Base-by-base conservation (phyloP, 2,113 vertebrate species). In the Myotis brandtii region DNA sequence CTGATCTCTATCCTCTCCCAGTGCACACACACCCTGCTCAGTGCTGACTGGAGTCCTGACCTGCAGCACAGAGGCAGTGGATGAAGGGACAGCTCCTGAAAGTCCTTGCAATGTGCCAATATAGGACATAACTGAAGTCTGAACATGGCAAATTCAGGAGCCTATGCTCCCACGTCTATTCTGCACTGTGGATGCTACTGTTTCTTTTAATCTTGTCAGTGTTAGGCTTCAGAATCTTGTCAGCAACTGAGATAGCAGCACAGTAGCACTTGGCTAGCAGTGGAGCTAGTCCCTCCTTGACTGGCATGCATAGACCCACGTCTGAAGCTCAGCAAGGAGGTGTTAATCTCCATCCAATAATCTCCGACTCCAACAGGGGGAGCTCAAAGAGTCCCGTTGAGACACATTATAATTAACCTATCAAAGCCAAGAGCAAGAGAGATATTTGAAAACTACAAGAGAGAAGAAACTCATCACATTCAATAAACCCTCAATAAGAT, bases 1-100 rank as follows among this genome's bases (percentile, higher is more conserved):
- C 17, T 5, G 14, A 20, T 23, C 59, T 67, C 27, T 43, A 13
- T 2, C 32, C 5, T 1, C 9, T 50, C 72, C 32, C 30, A 40
- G 27, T 59, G 56, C 56, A 25, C 9, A 12, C 6, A 48, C 1
- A 25, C 2, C 34, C 5, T 0, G 4, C 14, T 17, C 2, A 4
- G 11, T 30, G 37, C 48, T 34, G 30, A 32, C 12, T 43, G 21
- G 11, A 34, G 8, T n/a, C 52, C 46, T 14, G 23, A 46, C 23
- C 70, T 54, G 10, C 1, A 37, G 4, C 8, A 13, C 12, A 73
- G 32, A 69, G 18, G 16, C 8, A 2, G 5, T 1, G 30, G 25
- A 8, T 69, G 32, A 90, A 77, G 34, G 21, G 27, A 9, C 4
- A 64, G 14, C 14, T 81, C 30, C 5, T 18, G 2, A n/a, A 46